Evolutionary conservation across 53 echinoderm and acorn worm genomes (phyloP).

Genomic region (Paracentrotus lividus): DNA sequence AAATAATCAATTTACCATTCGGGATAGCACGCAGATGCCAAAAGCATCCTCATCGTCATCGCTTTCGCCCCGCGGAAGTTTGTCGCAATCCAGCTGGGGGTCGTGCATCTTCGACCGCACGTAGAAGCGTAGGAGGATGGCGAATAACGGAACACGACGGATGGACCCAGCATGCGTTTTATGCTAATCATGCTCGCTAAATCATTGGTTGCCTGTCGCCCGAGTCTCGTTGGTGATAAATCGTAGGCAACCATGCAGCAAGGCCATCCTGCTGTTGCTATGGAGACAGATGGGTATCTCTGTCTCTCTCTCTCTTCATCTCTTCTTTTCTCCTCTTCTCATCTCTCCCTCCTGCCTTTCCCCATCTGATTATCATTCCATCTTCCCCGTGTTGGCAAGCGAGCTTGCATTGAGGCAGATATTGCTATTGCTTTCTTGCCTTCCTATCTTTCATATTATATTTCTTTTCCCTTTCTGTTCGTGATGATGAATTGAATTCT

Average conservation of each 20-base stretch:
- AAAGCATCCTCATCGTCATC: conserved; percentile 24
- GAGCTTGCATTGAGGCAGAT: not conserved
- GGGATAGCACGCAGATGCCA: conserved; percentile 43
- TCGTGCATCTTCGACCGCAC: not conserved
- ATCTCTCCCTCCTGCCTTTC: conserved; percentile 16
- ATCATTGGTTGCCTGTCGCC: conserved; percentile 63
- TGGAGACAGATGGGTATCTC: conserved; percentile 49
- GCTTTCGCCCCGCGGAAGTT: conserved; percentile 26
- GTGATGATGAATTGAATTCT: conserved; percentile 18
- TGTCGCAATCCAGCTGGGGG: not conserved
- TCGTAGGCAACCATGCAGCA: conserved; percentile 67
- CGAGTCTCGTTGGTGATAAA: conserved; percentile 46
- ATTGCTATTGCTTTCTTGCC: not conserved
- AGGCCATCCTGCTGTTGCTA: conserved; percentile 70
- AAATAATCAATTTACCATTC: conserved; percentile 59
- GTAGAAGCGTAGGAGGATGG: conserved; percentile 6
- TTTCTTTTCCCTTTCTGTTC: not conserved
- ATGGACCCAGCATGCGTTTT: conserved; percentile 29
- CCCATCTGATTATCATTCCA: not conserved
- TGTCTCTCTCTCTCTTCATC: not conserved
- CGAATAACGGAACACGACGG: not conserved
- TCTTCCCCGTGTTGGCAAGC: conserved; percentile 21
- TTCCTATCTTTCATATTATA: not conserved
- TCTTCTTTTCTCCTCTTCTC: conserved; percentile 13
- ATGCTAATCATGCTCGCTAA: conserved; percentile 60